Evolutionary conservation across 2,888 invertebrate species (phyloP), one percentile per base, ranked within the genome.

Genomic region (Eurytoma californica): DNA sequence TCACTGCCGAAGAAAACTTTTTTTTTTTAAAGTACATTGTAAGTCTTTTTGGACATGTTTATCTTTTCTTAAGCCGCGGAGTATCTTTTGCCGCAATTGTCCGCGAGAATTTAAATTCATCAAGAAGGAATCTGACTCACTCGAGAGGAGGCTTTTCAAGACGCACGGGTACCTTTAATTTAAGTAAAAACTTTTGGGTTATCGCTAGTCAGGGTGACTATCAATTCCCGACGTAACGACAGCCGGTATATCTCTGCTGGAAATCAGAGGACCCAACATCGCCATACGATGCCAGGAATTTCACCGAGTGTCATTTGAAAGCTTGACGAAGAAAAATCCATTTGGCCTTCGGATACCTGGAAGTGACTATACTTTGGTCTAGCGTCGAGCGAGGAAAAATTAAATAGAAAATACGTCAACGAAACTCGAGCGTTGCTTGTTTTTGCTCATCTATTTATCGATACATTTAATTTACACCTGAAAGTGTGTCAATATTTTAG

Each of bases 1-100:
- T 58, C 67, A 51, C 57, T 67, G 67, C n/a, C 67, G 49, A 75
- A 39, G 24, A 53, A 66, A 30, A 66, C 49, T 47, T 39, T 55
- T 73, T 72, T 61, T 39, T 39, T 20, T 14, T 18, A 24, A 49
- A 20, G 51, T 24, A 47, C 39, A 47, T 14, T 7, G n/a, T 24
- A 70, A 70, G 24, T 72, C 70, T 49, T 60, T 60, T 28, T 16
- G 58, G 60, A 51, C 70, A 30, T 49, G 39, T 39, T 16, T 47
- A 30, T 63, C 30, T 63, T 47, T 39, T 63, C 16, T 53, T n/a
- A 1, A 65, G 49, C 47, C 28, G 30, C 18, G 1, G 13, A 51
- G n/a, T 72, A 61, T 72, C n/a, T 60, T n/a, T 7, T 12, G 18
- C 3, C 4, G 14, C 24, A 12, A 73, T 24, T 20, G 12, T 51